These are phyloP conservation scores for Dilophus febrilis DNA, from an alignment of 2,888 invertebrate genomes.

Conservation along the genomic window DNA sequence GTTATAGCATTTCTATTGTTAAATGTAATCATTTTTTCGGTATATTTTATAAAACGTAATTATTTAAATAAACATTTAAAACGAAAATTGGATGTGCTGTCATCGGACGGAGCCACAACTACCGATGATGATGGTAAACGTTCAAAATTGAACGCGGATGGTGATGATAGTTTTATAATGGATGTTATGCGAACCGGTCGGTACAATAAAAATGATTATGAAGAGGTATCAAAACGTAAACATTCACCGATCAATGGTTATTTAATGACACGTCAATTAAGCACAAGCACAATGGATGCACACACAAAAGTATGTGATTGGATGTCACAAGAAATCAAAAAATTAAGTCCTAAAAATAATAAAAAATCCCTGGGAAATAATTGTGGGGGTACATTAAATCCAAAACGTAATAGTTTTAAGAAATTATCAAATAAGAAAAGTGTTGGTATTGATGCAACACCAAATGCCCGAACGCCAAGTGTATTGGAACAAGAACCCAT, in stretches of 20 bases:
- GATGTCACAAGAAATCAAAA: slow-evolving; percentile 65
- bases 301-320: slow-evolving; percentile 74
- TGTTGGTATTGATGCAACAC: slow-evolving; percentile 63
- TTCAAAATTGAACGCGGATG: slow-evolving; percentile 21
- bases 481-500: slow-evolving; percentile 60
- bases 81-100: slow-evolving; percentile 7
- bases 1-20: slow-evolving; percentile 54
- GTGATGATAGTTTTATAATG: slow-evolving; percentile 27
- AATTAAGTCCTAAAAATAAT: slow-evolving; percentile 43
- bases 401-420: slow-evolving; percentile 29
- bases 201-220: slow-evolving; percentile 22
- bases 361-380: slow-evolving; percentile 9
- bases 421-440: slow-evolving; percentile 49
- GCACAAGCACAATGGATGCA: slow-evolving; percentile 66
- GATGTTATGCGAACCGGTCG: slow-evolving; percentile 20
- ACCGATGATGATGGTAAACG: slow-evolving; percentile 28
- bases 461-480: slow-evolving; percentile 52
- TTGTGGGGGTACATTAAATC: slow-evolving; percentile 17
- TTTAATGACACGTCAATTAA: slow-evolving; percentile 52
- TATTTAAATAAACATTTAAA: slow-evolving; percentile 4
- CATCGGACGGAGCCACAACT: slow-evolving; percentile 19
- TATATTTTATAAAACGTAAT: slow-evolving; percentile 7
- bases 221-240: slow-evolving; percentile 32
- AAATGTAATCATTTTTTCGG: slow-evolving; percentile 36
- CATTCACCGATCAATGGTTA: slow-evolving; percentile 36